Evolutionary conservation across 1,140 invertebrate genomes (phyloP).

Genomic region (Tribolium castaneum): DNA sequence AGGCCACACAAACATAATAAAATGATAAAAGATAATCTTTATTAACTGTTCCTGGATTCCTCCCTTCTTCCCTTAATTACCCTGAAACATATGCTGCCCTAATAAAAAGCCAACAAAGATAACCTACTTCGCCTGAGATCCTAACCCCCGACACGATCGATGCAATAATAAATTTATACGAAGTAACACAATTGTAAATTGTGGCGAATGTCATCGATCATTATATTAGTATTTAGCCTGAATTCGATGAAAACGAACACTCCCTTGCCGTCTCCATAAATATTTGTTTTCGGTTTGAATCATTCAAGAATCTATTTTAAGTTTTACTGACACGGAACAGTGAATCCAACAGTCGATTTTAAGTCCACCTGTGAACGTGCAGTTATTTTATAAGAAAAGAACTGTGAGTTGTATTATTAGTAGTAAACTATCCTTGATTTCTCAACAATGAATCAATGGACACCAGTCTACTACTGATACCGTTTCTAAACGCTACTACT

Average conservation of each 20-base stretch:
- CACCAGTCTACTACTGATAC: not conserved
- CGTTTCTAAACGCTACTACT: not conserved
- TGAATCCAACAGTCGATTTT: not conserved
- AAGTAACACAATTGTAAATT: not conserved
- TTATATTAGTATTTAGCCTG: not conserved
- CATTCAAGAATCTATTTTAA: not conserved
- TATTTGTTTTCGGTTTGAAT: slow-evolving; percentile 12
- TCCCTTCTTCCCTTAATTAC: not conserved
- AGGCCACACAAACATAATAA: no score
- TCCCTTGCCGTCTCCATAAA: not conserved
- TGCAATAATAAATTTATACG: slow-evolving; percentile 3
- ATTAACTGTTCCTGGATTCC: no score
- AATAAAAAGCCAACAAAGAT: slow-evolving; percentile 9
- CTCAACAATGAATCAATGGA: not conserved
- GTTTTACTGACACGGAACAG: not conserved
- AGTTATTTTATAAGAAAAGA: not conserved
- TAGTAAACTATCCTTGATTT: not conserved
- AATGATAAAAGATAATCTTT: no score
- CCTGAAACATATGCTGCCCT: not conserved
- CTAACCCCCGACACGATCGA: not conserved
- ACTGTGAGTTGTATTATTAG: not conserved
- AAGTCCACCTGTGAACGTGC: not conserved
- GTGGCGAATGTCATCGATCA: not conserved
- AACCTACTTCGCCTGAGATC: not conserved
- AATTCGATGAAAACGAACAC: not conserved